Percentiles rank a stretch among this genome's conserved stretches.
Evolutionary conservation across 2,113 vertebrate species (phyloP).

Genomic region (Trinectes maculatus): DNA sequence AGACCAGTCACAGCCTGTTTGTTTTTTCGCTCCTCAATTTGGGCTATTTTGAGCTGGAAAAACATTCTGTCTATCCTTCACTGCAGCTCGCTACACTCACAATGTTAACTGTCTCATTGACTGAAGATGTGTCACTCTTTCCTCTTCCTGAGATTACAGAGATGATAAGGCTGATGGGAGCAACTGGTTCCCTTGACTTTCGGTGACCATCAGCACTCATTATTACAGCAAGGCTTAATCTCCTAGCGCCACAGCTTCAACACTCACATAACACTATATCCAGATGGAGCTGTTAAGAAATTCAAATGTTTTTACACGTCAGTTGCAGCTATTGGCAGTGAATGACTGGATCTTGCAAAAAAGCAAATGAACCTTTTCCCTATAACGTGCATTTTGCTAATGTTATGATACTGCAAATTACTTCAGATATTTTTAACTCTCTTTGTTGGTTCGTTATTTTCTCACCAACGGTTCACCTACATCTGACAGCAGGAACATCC

Average conservation of each 20-base stretch:
- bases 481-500: too few species aligned
- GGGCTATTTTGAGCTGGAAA: constrained; percentile 38
- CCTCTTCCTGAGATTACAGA: constrained; percentile 21
- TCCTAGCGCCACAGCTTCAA: constrained; percentile 30
- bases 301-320: constrained; percentile 20
- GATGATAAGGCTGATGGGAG: constrained; percentile 19
- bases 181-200: constrained; percentile 5
- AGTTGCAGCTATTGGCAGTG: background rate
- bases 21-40: constrained; percentile 24
- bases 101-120: constrained; percentile 23
- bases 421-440: too few species aligned
- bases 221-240: constrained; percentile 56
- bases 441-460: too few species aligned
- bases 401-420: too few species aligned
- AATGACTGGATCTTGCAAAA: too few species aligned
- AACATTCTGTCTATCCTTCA: constrained; percentile 25
- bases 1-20: constrained; percentile 26
- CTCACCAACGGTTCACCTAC: too few species aligned
- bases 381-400: too few species aligned
- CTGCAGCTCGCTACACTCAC: constrained; percentile 9
- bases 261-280: constrained; percentile 18
- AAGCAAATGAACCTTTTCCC: too few species aligned
- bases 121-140: constrained; percentile 2
- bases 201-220: constrained; percentile 31
- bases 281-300: constrained; percentile 58